Conservation (phyloP, 2,113 vertebrate genomes). For the Numida meleagris region DNA sequence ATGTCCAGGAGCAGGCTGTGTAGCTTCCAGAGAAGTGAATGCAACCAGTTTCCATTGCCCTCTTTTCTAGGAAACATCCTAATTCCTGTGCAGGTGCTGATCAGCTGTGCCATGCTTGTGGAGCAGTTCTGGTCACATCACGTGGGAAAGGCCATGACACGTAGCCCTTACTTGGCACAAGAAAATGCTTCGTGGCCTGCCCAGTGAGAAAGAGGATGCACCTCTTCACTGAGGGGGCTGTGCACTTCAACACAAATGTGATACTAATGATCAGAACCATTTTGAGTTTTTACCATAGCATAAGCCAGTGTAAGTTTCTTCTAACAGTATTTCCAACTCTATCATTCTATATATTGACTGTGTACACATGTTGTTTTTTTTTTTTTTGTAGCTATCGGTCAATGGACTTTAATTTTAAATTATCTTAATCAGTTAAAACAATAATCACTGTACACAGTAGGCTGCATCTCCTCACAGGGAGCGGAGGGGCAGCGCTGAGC, state of each 20-base stretch:
- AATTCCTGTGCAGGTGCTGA: accelerated
- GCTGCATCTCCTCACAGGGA: no score
- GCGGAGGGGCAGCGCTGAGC: no score
- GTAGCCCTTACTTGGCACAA: not conserved
- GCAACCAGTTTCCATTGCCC: not conserved
- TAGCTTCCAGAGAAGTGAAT: not conserved
- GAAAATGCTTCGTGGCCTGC: not conserved
- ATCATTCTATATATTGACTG: not conserved
- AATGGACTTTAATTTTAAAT: not conserved
- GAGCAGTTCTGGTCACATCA: not conserved
- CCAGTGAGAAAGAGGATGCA: not conserved
- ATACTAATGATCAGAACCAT: not conserved
- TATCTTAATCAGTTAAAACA: not conserved
- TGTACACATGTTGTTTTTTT: not conserved
- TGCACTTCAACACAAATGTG: not conserved
- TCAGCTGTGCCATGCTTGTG: not conserved
- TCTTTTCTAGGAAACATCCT: not conserved
- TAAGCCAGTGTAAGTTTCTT: not conserved
- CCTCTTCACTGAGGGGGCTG: not conserved
- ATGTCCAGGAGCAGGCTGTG: not conserved
- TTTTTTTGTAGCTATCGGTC: not conserved
- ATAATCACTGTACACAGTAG: not conserved
- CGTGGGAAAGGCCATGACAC: not conserved
- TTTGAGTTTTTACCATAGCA: not conserved
- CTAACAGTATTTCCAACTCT: not conserved